These are phyloP conservation scores for Leptinotarsa tumamoca DNA, from an alignment of 2,888 invertebrate genomes.

Conservation along the genomic window DNA sequence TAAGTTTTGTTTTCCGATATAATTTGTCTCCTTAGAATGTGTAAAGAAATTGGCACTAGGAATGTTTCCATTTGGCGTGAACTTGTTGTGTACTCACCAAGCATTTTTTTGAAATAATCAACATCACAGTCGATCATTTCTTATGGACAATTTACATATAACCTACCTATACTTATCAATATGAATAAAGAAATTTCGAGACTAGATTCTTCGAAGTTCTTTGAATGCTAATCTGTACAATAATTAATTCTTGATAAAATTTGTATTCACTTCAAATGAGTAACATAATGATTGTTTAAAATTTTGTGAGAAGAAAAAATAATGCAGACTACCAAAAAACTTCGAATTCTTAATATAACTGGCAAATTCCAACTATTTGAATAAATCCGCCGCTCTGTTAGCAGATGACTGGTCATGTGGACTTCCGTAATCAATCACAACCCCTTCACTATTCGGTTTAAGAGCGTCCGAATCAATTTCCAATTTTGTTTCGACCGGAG, in stretches of 20 bases:
- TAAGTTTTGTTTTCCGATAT: no score
- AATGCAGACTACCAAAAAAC: constrained; percentile 17
- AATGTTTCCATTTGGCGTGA: no score
- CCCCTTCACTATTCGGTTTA: constrained; percentile 72
- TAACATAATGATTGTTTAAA: no score
- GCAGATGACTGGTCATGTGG: constrained; percentile 40
- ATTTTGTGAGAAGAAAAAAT: constrained; percentile 6
- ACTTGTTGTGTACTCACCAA: no score
- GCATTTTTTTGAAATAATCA: no score
- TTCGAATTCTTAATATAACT: constrained; percentile 6
- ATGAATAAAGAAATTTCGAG: constrained; percentile 29
- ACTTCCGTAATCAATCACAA: constrained; percentile 70
- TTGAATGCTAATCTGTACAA: constrained; percentile 36
- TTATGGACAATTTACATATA: not conserved
- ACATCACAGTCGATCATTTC: no score
- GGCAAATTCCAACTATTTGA: constrained; percentile 31
- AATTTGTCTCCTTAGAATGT: no score
- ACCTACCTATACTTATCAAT: constrained; percentile 1
- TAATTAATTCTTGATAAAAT: not conserved
- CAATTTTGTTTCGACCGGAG: constrained; percentile 70
- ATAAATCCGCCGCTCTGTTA: constrained; percentile 37
- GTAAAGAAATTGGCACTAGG: no score
- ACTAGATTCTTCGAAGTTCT: constrained; percentile 42
- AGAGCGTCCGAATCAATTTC: constrained; percentile 72
- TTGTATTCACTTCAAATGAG: not conserved